These are phyloP conservation scores for Chloroceryle aenea DNA, from an alignment of 2,113 vertebrate species.

Conservation along the genomic window DNA sequence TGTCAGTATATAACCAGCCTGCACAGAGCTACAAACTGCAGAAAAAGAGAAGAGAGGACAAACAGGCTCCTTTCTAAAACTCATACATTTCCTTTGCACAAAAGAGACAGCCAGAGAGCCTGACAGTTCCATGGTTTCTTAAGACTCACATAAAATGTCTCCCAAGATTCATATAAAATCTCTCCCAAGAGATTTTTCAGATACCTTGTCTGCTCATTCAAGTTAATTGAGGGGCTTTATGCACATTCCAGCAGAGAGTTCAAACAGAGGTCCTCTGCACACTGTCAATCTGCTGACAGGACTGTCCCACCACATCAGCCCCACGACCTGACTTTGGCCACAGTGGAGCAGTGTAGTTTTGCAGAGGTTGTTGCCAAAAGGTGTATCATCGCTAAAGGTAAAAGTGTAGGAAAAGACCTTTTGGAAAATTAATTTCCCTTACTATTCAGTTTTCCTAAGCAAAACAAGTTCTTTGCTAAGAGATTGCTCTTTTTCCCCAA, in stretches of 20 bases:
- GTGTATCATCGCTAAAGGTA: background rate
- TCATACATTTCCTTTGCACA: background rate
- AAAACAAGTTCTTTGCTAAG: background rate
- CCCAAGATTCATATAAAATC: background rate
- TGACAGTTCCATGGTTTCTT: background rate
- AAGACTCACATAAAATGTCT: background rate
- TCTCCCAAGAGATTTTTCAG: background rate
- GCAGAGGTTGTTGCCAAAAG: background rate
- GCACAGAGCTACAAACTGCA: background rate
- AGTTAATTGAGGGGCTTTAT: background rate
- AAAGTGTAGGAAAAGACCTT: background rate
- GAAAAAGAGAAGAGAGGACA: background rate
- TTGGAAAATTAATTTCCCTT: background rate
- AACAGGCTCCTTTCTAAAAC: background rate
- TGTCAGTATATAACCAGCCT: background rate
- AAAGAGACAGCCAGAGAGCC: background rate
- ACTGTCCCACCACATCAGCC: background rate
- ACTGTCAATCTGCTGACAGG: background rate
- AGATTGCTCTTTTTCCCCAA: background rate
- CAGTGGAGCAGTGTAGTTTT: background rate
- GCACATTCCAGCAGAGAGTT: conserved; percentile 2
- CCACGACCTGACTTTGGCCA: background rate
- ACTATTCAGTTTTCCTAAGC: background rate
- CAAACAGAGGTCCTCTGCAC: background rate
- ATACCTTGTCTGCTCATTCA: background rate